Evolutionary conservation across 2,113 vertebrate species (phyloP), one percentile per base, ranked within the genome.

Genomic region (Ctenodactylus gundi): DNA sequence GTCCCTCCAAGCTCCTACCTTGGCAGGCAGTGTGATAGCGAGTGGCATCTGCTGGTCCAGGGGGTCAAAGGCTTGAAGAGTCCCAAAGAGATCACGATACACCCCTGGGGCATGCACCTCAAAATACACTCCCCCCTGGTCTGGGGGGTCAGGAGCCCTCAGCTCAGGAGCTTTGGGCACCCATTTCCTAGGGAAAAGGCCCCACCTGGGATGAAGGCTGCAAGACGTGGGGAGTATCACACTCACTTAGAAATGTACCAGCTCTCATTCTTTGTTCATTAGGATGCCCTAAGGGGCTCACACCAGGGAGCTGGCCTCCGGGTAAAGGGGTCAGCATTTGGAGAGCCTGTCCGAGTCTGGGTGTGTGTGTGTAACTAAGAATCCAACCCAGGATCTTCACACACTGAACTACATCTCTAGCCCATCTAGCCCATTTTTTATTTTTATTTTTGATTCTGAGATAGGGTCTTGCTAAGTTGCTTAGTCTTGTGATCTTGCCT

Each of bases 1-100:
- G 51, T 29, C 65, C 78, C 85, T 68, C 44, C 8, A 57, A 41
- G n/a, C 65, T 67, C 96, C 58, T 96, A 98, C 98, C 98, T 98
- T 98, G 85, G 97, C 97, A 25, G 98, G 97, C 46, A 98, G 93
- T 8, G 97, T 93, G 41, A 98, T 86, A 7, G 98, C 97, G 34
- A 98, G 85, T 0, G 98, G 97, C 95, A 96, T 98, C 94, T 98
- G 97, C 57, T 95, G 95, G 46, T 98, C 97, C 90, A 96, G 77
- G 12, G 97, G 96, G 83, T 98, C 96, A 78, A 98, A 98, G 65
- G 98, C 98, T 73, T 97, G 96, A 23, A 98, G 96, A 73, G 98
- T 98, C 46, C 98, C 98, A 87, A 98, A 98, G 92, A 98, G 97
- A 68, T 98, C 97, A 17, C 97, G 97, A 96, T 98, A 98, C 39